These are phyloP conservation scores for Lutjanus campechanus DNA, from an alignment of 2,797 vertebrate species.

Conservation along the genomic window DNA sequence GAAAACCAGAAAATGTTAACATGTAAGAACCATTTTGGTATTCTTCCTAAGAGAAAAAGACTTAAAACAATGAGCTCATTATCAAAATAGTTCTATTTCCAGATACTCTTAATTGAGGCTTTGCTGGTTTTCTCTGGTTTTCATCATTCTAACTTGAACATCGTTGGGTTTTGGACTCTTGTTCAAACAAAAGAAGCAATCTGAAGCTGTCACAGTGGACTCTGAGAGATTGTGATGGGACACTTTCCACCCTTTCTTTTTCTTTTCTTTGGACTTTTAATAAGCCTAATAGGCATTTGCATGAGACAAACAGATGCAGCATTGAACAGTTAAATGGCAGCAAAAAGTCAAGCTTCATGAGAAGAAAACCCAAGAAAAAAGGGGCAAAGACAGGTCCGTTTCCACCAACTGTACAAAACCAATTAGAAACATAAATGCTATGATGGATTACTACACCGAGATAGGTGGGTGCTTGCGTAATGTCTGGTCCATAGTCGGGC, in stretches of 20 bases:
- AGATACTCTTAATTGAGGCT: not conserved
- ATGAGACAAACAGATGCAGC: not conserved
- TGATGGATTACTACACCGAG: not conserved
- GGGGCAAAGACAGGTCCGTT: not conserved
- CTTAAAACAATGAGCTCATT: too few relatives aligned
- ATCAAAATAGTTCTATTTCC: not conserved
- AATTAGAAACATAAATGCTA: not conserved
- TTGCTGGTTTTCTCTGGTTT: not conserved
- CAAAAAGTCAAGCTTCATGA: not conserved
- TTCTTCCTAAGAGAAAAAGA: not conserved
- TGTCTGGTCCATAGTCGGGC: constrained; percentile 99
- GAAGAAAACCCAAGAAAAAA: constrained; percentile 1
- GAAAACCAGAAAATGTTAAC: not conserved
- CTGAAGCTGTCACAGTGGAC: not conserved
- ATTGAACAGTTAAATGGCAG: not conserved
- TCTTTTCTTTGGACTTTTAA: too few relatives aligned
- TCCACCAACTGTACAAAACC: not conserved
- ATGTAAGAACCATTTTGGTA: not conserved
- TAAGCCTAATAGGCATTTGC: not conserved
- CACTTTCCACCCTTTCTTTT: not conserved
- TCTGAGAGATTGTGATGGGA: not conserved
- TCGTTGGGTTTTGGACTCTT: not conserved
- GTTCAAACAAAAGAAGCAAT: not conserved
- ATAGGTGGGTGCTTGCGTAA: constrained; percentile 83
- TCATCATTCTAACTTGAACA: not conserved